These are phyloP conservation scores for Sinelater perroti DNA, from an alignment of 2,888 invertebrate genomes.

Conservation along the genomic window DNA sequence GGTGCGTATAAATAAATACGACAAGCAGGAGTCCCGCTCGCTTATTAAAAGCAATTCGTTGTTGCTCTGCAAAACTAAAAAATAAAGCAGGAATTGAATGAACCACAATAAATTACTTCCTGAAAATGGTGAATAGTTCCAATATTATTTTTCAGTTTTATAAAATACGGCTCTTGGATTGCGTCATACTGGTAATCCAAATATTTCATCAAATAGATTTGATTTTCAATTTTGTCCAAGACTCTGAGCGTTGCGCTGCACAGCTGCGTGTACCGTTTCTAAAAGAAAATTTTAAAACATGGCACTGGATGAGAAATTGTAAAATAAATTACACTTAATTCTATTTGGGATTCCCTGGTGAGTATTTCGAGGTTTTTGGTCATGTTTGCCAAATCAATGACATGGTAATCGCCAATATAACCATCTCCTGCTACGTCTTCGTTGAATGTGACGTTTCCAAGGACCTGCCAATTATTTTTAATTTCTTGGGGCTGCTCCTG, in stretches of 20 bases:
- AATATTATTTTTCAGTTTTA: constrained; percentile 51
- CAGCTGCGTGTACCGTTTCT: constrained; percentile 52
- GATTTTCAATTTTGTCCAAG: constrained; percentile 51
- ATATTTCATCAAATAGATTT: constrained; percentile 62
- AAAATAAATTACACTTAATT: too few species aligned
- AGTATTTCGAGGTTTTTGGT: too few species aligned
- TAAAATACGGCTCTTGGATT: constrained; percentile 51
- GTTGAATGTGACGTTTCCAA: constrained; percentile 57
- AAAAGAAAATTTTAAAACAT: constrained; percentile 42
- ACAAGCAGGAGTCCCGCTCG: constrained; percentile 57
- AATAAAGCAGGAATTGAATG: not conserved
- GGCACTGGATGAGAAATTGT: too few species aligned
- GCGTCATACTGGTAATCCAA: too few species aligned
- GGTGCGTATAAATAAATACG: constrained; percentile 61
- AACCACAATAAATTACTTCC: constrained; percentile 24
- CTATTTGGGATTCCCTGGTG: too few species aligned
- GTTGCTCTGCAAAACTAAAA: constrained; percentile 40
- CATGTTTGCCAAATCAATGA: too few species aligned
- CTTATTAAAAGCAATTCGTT: constrained; percentile 58
- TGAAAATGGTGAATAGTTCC: constrained; percentile 54
- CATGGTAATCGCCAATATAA: too few species aligned
- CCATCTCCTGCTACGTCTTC: constrained; percentile 53
- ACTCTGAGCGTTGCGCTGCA: constrained; percentile 54
- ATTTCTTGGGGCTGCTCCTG: constrained; percentile 57
- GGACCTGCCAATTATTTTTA: constrained; percentile 62